Evolutionary conservation across 2,797 vertebrate species (phyloP).

Genomic region (Pipistrellus nathusii): DNA sequence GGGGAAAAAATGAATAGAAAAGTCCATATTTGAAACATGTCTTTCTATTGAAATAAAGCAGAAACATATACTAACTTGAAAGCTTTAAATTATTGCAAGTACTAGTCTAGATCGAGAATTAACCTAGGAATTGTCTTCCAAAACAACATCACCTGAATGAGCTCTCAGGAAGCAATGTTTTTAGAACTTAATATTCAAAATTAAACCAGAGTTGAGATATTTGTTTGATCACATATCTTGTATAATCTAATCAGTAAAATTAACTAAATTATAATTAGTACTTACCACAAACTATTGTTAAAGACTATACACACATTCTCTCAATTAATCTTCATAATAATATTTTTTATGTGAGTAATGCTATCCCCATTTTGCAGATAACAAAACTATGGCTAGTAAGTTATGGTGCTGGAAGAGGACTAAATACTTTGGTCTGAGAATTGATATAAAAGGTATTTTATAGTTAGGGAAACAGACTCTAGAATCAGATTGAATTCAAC

Average conservation of each 20-base stretch:
- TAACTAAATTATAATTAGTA: not conserved
- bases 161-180: not conserved
- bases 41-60: not conserved
- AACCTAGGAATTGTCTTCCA: not conserved
- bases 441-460: not conserved
- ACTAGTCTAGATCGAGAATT: not conserved
- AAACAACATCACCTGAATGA: not conserved
- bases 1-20: not conserved
- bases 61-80: not conserved
- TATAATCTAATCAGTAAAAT: not conserved
- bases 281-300: not conserved
- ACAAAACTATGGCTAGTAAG: not conserved
- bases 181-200: slow-evolving; percentile 26
- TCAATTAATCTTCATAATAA: not conserved
- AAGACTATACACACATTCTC: not conserved
- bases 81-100: not conserved
- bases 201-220: not conserved
- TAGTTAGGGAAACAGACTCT: not conserved
- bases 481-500: not conserved
- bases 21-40: not conserved
- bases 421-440: not conserved
- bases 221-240: not conserved
- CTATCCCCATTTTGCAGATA: not conserved
- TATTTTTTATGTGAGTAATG: not conserved
- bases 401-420: not conserved